phyloP scores from a whole-genome alignment of 2,888 invertebrate species.

The Scrobipalpa atriplicella region DNA sequence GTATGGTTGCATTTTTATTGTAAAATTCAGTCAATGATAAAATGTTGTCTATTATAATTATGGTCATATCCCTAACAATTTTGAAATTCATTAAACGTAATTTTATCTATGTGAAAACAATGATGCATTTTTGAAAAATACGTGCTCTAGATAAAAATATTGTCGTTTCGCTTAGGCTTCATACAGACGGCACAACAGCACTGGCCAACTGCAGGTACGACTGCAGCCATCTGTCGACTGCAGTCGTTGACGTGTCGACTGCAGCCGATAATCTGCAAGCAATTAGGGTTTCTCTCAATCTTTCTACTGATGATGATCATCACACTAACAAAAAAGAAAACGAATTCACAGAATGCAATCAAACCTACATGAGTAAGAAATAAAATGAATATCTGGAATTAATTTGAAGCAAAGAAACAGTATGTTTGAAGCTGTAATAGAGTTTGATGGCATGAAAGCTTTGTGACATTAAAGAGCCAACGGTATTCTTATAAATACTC shows the following conservation, averaged over 20 bases:
- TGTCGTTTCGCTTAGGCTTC: no score
- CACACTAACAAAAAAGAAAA: neutral
- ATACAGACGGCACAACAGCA: no score
- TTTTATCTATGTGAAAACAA: no score
- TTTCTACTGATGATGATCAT: neutral
- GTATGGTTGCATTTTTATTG: neutral
- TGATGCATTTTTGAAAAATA: no score
- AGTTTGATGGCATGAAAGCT: neutral
- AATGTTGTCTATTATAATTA: neutral
- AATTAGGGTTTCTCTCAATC: neutral
- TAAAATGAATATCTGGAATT: neutral
- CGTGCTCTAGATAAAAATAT: no score
- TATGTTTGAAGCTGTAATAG: neutral
- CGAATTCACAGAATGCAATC: neutral
- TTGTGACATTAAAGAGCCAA: neutral
- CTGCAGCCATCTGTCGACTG: no score
- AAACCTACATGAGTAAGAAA: neutral
- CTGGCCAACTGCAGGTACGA: no score
- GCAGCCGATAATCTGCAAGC: neutral
- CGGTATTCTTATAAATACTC: neutral
- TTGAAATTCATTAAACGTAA: no score
- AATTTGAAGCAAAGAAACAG: neutral
- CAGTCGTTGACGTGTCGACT: neutral
- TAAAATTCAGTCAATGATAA: neutral
- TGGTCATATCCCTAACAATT: no score